Evolutionary conservation across 1,140 invertebrate species (phyloP).

Genomic region (Aphaenogaster rudis): DNA sequence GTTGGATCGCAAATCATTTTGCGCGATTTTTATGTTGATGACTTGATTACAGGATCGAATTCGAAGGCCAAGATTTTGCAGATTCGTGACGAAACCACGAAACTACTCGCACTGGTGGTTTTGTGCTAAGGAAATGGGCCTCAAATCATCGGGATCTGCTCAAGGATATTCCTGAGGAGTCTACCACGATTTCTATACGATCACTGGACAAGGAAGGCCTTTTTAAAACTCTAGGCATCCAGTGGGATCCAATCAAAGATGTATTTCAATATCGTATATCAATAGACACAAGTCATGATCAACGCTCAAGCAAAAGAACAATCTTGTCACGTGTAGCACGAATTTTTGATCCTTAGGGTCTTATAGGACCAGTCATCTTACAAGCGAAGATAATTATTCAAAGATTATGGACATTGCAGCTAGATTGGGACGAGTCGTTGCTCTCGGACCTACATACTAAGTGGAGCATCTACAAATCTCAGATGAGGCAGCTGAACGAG

Average conservation of each 20-base stretch:
- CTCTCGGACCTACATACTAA: neutral
- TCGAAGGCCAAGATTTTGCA: neutral
- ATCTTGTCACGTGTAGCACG: neutral
- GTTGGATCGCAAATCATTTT: neutral
- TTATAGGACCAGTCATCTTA: neutral
- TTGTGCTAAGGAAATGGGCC: neutral
- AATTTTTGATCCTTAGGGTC: no score
- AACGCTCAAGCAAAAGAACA: neutral
- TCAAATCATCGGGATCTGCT: neutral
- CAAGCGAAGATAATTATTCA: neutral
- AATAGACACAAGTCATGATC: neutral
- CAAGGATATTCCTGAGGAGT: neutral
- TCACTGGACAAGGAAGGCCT: neutral
- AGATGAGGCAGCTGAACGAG: neutral
- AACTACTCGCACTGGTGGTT: neutral
- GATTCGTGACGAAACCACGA: neutral
- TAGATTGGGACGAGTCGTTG: neutral
- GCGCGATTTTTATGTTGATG: neutral
- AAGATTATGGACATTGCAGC: neutral
- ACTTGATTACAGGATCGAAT: neutral
- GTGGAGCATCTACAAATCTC: neutral
- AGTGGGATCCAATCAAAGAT: neutral
- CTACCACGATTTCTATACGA: neutral
- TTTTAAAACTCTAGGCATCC: neutral
- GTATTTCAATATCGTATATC: neutral